phyloP scores from a whole-genome alignment of 2,888 invertebrate genomes.

The Atherix ibis region DNA sequence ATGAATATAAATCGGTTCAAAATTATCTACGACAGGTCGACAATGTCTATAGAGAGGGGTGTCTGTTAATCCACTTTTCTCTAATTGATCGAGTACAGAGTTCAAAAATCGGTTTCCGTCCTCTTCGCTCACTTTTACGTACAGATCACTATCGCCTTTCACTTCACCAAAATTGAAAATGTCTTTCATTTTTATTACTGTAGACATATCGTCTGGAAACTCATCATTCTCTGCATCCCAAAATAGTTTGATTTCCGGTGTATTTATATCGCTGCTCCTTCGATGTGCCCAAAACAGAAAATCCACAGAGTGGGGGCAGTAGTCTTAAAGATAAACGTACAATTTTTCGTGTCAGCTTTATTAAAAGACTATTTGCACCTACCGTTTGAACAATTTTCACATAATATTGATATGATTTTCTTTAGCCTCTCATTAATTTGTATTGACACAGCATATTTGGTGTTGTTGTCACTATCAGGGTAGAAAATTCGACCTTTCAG shows the following conservation, averaged over 20 bases:
- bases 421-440: slow-evolving; percentile 18
- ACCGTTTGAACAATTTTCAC: slow-evolving; percentile 17
- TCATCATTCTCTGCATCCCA: slow-evolving; percentile 23
- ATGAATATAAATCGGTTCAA: slow-evolving; percentile 26
- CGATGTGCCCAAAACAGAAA: slow-evolving; percentile 27
- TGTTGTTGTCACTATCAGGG: slow-evolving; percentile 10
- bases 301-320: slow-evolving; percentile 23
- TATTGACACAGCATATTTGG: slow-evolving; percentile 18
- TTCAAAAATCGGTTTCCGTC: slow-evolving; percentile 22
- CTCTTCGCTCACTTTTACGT: slow-evolving; percentile 14
- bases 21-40: slow-evolving; percentile 24
- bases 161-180: slow-evolving; percentile 21
- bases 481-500: slow-evolving; percentile 23
- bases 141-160: slow-evolving; percentile 19
- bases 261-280: slow-evolving; percentile 17
- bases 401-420: slow-evolving; percentile 17
- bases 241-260: slow-evolving; percentile 18
- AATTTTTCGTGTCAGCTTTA: background rate
- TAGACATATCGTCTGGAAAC: slow-evolving; percentile 15
- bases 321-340: slow-evolving; percentile 13
- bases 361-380: background rate
- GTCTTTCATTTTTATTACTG: slow-evolving; percentile 8
- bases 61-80: slow-evolving; percentile 22
- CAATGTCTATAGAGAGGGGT: slow-evolving; percentile 26
- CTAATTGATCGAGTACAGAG: slow-evolving; percentile 25